These are phyloP conservation scores for Euwallacea similis DNA, from an alignment of 1,140 invertebrate species.

Conservation along the genomic window DNA sequence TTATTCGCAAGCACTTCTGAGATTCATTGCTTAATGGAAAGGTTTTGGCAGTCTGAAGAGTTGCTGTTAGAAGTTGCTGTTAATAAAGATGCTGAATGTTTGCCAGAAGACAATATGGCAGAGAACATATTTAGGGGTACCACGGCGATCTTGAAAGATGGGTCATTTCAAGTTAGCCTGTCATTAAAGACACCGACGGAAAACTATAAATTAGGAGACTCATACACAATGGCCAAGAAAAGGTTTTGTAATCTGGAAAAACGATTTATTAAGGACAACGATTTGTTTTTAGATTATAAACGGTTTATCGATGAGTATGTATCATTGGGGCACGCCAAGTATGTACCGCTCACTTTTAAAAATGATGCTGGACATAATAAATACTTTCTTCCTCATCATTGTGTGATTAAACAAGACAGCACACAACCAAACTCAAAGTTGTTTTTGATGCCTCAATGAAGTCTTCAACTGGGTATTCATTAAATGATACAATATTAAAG, in stretches of 20 bases:
- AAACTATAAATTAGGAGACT: conserved; percentile 18
- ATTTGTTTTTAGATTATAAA: conserved; percentile 35
- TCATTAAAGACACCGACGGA: conserved; percentile 11
- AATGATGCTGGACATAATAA: conserved; percentile 15
- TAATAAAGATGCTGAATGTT: not conserved
- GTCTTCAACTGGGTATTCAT: conserved; percentile 42
- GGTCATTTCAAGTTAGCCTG: conserved; percentile 24
- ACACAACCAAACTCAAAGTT: conserved; percentile 47
- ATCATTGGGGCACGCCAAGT: conserved; percentile 42
- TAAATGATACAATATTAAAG: conserved; percentile 47
- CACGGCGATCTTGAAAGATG: not conserved
- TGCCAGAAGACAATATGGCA: not conserved
- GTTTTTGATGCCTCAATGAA: conserved; percentile 52
- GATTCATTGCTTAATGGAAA: not conserved
- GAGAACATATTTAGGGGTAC: not conserved
- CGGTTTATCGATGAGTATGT: conserved; percentile 47
- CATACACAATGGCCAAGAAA: conserved; percentile 16
- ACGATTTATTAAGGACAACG: conserved; percentile 16
- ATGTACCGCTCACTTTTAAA: conserved; percentile 26
- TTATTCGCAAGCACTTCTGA: not conserved
- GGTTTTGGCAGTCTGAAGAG: not conserved
- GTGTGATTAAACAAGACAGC: conserved; percentile 41
- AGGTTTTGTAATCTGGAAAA: conserved; percentile 33
- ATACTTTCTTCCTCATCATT: conserved; percentile 55
- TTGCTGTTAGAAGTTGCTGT: not conserved